Evolutionary conservation across 2,113 vertebrate genomes (phyloP).

Genomic region (Anser cygnoides): DNA sequence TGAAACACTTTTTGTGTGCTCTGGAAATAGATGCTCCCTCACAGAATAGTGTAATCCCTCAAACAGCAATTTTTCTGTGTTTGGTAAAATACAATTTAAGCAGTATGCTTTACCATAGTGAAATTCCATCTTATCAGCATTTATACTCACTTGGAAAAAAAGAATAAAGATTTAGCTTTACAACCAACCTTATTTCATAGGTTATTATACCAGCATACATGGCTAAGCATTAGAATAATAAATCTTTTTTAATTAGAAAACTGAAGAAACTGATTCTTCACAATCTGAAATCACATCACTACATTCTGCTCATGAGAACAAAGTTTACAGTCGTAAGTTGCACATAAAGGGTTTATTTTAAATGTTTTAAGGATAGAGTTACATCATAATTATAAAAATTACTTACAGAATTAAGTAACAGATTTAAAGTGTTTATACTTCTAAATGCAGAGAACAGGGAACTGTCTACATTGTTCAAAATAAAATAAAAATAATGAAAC

Average conservation of each 20-base stretch:
- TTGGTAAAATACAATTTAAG: neutral
- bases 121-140: neutral
- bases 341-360: constrained; percentile 92
- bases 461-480: constrained; percentile 88
- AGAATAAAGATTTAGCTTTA: neutral
- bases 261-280: constrained; percentile 34
- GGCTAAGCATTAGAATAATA: constrained; percentile 26
- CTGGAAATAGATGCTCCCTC: neutral
- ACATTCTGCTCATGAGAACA: constrained; percentile 74
- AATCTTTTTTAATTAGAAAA: constrained; percentile 38
- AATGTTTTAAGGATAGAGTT: constrained; percentile 92
- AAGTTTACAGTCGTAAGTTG: constrained; percentile 80
- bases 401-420: constrained; percentile 92
- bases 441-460: constrained; percentile 90
- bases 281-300: constrained; percentile 47
- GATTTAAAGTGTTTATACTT: constrained; percentile 88
- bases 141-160: neutral
- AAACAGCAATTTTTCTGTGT: neutral
- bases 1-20: neutral
- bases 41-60: neutral
- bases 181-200: neutral
- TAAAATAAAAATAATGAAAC: constrained; percentile 81
- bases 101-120: neutral
- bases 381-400: constrained; percentile 95
- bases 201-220: neutral